A percentile compares a stretch with the other conserved stretches of the same genome.
These are phyloP conservation scores for Spinus pinus DNA, from an alignment of 2,797 vertebrate species.

Conservation along the genomic window DNA sequence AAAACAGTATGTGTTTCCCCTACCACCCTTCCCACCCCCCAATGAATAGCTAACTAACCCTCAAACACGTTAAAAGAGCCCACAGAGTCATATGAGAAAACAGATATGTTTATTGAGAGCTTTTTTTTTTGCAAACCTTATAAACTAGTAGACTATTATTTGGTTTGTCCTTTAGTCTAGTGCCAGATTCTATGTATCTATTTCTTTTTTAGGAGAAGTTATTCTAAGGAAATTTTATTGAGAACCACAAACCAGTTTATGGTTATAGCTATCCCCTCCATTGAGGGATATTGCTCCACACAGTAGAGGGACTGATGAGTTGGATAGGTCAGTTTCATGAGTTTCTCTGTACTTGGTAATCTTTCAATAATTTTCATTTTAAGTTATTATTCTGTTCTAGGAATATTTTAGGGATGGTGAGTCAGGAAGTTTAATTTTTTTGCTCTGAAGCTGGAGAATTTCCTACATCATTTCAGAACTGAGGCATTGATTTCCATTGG, in stretches of 20 bases:
- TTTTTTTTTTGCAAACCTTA: background rate
- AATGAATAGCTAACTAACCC: background rate
- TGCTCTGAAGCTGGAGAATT: background rate
- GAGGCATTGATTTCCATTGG: background rate
- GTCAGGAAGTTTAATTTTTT: background rate
- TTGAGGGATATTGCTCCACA: background rate
- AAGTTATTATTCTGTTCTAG: background rate
- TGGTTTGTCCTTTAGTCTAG: background rate
- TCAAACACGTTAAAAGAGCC: background rate
- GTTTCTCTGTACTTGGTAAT: background rate
- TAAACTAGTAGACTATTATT: background rate
- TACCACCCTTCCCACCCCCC: rapidly evolving
- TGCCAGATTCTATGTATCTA: background rate
- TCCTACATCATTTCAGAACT: background rate
- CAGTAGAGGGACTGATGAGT: background rate
- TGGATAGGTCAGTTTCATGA: background rate
- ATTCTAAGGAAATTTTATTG: background rate
- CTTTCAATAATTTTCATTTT: background rate
- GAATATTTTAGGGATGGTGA: background rate
- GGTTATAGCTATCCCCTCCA: background rate
- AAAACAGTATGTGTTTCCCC: background rate
- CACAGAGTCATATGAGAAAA: background rate
- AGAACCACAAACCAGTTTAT: background rate
- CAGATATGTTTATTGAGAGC: background rate
- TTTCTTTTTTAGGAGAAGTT: background rate